phyloP scores from a whole-genome alignment of 2,797 vertebrate species.

The Alca torda region DNA sequence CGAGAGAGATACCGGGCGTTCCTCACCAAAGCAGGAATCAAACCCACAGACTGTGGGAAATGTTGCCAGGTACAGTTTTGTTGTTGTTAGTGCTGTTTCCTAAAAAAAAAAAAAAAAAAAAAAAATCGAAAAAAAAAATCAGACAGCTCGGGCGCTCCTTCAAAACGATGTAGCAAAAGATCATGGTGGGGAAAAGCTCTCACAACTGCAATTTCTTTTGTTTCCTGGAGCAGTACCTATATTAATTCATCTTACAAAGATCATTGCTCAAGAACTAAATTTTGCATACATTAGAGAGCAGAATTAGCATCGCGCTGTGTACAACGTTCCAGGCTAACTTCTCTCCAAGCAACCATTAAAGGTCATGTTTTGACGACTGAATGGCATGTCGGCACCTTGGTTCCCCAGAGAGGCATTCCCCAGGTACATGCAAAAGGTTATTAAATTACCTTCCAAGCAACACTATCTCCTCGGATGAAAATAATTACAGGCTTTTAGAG shows the following conservation, averaged over 20 bases:
- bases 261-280: conserved; percentile 89
- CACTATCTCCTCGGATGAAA: conserved; percentile 95
- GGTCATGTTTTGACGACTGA: conserved; percentile 99
- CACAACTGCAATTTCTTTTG: conserved; percentile 76
- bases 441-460: conserved; percentile 98
- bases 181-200: conserved; percentile 57
- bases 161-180: conserved; percentile 62
- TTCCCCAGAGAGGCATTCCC: conserved; percentile 97
- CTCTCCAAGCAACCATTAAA: conserved; percentile 99
- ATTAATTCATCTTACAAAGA: conserved; percentile 85
- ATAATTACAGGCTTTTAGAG: conserved; percentile 99
- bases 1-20: conserved; percentile 14
- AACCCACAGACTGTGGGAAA: conserved; percentile 8
- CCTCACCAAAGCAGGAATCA: conserved; percentile 44
- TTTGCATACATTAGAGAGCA: conserved; percentile 96
- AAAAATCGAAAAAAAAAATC: neutral
- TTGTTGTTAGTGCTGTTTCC: neutral
- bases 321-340: conserved; percentile 94
- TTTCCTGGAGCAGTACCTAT: conserved; percentile 81
- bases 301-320: conserved; percentile 93
- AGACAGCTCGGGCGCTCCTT: conserved; percentile 58
- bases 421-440: conserved; percentile 99
- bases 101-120: neutral
- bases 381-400: conserved; percentile 99
- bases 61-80: conserved; percentile 42